phyloP scores from a whole-genome alignment of 2,797 vertebrate genomes.

The Thaleichthys pacificus region DNA sequence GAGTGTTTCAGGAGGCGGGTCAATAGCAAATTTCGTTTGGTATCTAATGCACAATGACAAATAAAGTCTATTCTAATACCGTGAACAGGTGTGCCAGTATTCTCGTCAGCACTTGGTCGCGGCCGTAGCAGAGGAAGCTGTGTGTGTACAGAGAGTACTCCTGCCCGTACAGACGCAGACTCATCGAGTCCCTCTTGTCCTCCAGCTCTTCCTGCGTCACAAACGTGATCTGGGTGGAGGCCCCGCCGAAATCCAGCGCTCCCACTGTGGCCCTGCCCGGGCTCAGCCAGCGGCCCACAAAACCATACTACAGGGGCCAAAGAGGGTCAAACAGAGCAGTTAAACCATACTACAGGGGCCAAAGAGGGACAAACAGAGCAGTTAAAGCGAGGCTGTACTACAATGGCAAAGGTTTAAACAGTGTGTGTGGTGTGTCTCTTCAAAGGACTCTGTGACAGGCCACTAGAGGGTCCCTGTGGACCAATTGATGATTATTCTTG shows the following conservation, averaged over 20 bases:
- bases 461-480: constrained; percentile 34
- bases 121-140: constrained; percentile 88
- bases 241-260: constrained; percentile 86
- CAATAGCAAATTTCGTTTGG: too few relatives aligned
- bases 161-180: constrained; percentile 79
- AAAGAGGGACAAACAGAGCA: too few relatives aligned
- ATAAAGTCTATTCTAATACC: constrained; percentile 44
- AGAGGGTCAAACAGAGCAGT: neutral
- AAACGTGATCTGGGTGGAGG: constrained; percentile 89
- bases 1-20: too few relatives aligned
- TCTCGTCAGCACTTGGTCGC: constrained; percentile 72
- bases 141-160: constrained; percentile 85
- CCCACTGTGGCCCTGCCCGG: constrained; percentile 76
- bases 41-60: too few relatives aligned
- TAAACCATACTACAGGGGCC: neutral
- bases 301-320: constrained; percentile 75
- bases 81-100: constrained; percentile 68
- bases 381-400: too few relatives aligned
- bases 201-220: constrained; percentile 66
- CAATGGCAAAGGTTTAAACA: too few relatives aligned
- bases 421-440: neutral
- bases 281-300: constrained; percentile 82
- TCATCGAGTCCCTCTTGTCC: constrained; percentile 61
- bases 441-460: neutral
- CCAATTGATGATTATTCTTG: neutral